A percentile compares a stretch with the other conserved stretches of the same genome.
These are phyloP conservation scores for Puffinus mauretanicus DNA, from an alignment of 2,113 vertebrate genomes.

Conservation along the genomic window DNA sequence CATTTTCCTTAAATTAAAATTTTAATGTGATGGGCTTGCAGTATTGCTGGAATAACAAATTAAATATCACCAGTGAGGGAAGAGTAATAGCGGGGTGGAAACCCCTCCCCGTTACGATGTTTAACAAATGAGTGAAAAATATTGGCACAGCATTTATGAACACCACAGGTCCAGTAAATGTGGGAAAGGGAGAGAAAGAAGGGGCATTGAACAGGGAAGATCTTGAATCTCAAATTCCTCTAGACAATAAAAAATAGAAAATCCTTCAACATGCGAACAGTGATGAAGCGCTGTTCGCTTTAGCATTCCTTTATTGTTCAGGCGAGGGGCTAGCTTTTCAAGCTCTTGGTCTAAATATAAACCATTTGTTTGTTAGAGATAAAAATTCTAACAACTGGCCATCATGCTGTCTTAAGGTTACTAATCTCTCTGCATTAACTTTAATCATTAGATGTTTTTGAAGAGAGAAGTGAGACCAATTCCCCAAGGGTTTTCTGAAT, in stretches of 20 bases:
- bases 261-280: not conserved
- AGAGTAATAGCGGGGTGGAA: not conserved
- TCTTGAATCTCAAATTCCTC: conserved; percentile 10
- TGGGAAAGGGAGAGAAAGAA: not conserved
- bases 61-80: not conserved
- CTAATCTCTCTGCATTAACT: conserved; percentile 63
- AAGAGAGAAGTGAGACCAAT: conserved; percentile 51
- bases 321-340: not conserved
- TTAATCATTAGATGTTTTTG: conserved; percentile 65
- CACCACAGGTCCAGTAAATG: not conserved
- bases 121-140: not conserved
- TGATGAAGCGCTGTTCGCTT: not conserved
- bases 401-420: conserved; percentile 36
- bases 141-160: not conserved
- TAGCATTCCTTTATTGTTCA: conserved; percentile 21
- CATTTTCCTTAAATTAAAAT: conserved; percentile 17
- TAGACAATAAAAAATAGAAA: not conserved
- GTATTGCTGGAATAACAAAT: not conserved
- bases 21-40: not conserved
- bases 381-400: conserved; percentile 61
- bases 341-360: conserved; percentile 44
- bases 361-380: conserved; percentile 54
- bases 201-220: not conserved
- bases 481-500: conserved; percentile 34
- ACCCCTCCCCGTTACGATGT: not conserved